Evolutionary conservation across 1,140 invertebrate species (phyloP).

Genomic region (Drosophila lini): DNA sequence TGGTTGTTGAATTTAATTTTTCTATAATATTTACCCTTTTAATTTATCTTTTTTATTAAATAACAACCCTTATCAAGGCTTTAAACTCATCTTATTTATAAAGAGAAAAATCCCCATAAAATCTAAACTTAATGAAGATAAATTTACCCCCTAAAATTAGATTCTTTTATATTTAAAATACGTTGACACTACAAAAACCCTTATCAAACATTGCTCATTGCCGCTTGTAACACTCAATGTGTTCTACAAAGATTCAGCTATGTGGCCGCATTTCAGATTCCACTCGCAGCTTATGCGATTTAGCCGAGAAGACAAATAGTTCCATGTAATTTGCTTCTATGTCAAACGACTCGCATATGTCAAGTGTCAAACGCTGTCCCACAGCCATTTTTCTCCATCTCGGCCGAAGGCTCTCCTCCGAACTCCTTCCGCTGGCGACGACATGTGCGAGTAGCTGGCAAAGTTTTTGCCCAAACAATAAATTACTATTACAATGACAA

Average conservation of each 20-base stretch:
- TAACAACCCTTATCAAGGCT: neutral
- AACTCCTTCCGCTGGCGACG: constrained; percentile 27
- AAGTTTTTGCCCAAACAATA: constrained; percentile 67
- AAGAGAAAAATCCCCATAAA: neutral
- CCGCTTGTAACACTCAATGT: constrained; percentile 10
- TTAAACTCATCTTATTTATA: neutral
- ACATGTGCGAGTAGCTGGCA: constrained; percentile 35
- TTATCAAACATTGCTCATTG: constrained; percentile 13
- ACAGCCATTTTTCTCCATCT: constrained; percentile 56
- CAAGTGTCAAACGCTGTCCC: constrained; percentile 64
- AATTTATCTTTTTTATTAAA: no score
- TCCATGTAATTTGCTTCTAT: constrained; percentile 77
- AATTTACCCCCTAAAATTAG: neutral
- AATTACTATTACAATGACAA: constrained; percentile 81
- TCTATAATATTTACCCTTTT: neutral
- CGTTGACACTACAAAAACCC: neutral
- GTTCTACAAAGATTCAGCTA: neutral
- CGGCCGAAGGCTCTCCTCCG: constrained; percentile 11
- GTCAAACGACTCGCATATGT: constrained; percentile 78
- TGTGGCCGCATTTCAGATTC: constrained; percentile 38
- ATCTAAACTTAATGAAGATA: neutral
- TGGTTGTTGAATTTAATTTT: no score
- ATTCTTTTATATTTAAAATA: neutral
- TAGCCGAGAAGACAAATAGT: constrained; percentile 74
- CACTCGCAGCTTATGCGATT: constrained; percentile 68